phyloP scores from a whole-genome alignment of 2,797 vertebrate genomes.

The Tinamus major region DNA sequence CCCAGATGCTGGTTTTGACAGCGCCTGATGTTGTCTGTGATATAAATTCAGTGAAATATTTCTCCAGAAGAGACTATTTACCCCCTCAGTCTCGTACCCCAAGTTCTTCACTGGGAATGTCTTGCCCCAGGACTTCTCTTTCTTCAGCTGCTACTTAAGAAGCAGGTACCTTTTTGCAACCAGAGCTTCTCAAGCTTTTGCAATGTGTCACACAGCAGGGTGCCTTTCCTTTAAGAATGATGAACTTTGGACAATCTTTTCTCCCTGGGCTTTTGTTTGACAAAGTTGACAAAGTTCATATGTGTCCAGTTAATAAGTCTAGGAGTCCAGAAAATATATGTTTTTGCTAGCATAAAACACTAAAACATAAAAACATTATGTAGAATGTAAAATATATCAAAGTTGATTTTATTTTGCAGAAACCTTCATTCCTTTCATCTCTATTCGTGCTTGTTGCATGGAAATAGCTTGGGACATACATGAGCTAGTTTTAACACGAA shows the following conservation, averaged over 20 bases:
- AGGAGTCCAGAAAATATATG: not conserved
- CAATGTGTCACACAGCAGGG: not conserved
- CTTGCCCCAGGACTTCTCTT: not conserved
- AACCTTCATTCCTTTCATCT: not conserved
- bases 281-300: not conserved
- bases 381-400: not conserved
- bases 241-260: not conserved
- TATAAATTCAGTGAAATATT: not conserved
- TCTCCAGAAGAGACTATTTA: not conserved
- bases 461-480: not conserved
- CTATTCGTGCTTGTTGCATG: not conserved
- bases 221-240: not conserved
- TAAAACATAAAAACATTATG: not conserved
- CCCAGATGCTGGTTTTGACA: conserved; percentile 43
- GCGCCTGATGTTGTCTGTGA: not conserved
- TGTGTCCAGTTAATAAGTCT: not conserved
- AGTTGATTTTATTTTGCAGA: not conserved
- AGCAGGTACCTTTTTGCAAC: not conserved
- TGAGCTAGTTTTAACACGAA: not conserved
- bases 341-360: too few species aligned
- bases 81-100: not conserved
- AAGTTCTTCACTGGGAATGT: not conserved
- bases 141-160: not conserved
- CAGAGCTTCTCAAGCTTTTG: not conserved
- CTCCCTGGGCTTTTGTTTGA: not conserved